Evolutionary conservation across 2,888 invertebrate species (phyloP).

Genomic region (Nomada fucata): DNA sequence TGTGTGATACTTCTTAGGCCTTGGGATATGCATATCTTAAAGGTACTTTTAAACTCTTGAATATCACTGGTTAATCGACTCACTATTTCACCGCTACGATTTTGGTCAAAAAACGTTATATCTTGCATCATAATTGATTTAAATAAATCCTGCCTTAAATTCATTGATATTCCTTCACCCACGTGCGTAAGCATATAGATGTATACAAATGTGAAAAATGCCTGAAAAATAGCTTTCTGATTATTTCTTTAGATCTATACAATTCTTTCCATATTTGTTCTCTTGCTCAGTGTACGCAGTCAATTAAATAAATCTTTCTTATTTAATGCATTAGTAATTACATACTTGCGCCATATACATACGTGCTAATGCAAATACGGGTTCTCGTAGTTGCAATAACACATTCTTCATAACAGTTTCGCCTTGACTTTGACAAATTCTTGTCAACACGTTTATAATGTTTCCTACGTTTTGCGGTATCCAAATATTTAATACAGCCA

Average conservation of each 20-base stretch:
- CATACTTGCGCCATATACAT: conserved; percentile 91
- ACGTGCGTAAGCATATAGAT: conserved; percentile 94
- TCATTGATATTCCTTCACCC: conserved; percentile 94
- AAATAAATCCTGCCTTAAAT: conserved; percentile 93
- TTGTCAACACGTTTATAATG: conserved; percentile 91
- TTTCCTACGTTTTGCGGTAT: conserved; percentile 94
- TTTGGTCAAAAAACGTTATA: conserved; percentile 95
- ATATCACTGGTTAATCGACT: conserved; percentile 96
- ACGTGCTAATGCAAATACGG: conserved; percentile 88
- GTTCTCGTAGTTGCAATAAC: conserved; percentile 87
- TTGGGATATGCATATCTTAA: conserved; percentile 96
- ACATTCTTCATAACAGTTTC: conserved; percentile 84
- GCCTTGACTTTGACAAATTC: conserved; percentile 84
- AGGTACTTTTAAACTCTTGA: conserved; percentile 98
- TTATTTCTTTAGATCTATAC: conserved; percentile 1
- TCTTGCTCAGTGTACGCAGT: neutral
- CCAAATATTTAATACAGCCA: conserved; percentile 94
- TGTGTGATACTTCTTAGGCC: conserved; percentile 95
- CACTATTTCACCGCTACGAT: conserved; percentile 96
- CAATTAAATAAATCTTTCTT: neutral
- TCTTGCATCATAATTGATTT: conserved; percentile 93
- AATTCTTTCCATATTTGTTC: neutral
- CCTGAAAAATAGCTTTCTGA: conserved; percentile 85
- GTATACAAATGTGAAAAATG: conserved; percentile 94
- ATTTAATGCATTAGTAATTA: conserved; percentile 36